Percentiles rank a stretch among this genome's conserved stretches.
phyloP scores from a whole-genome alignment of 2,888 invertebrate species.

The Archips xylosteana region DNA sequence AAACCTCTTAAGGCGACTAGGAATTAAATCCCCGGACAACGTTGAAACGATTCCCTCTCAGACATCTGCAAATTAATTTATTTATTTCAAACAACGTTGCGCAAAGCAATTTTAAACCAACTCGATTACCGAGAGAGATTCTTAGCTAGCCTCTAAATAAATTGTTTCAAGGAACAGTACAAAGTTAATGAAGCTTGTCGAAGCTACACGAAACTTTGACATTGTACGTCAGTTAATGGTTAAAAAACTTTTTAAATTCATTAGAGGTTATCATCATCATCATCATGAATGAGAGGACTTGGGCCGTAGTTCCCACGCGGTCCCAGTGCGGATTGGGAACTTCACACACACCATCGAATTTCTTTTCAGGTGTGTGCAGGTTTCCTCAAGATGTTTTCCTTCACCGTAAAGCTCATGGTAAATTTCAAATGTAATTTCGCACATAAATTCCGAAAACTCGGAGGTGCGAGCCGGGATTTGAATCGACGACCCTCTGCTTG shows the following conservation, averaged over 20 bases:
- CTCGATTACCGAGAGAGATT: conserved; percentile 37
- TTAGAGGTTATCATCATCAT: background rate
- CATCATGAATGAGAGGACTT: no score
- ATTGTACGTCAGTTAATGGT: conserved; percentile 17
- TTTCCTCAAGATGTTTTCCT: no score
- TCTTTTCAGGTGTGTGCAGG: no score
- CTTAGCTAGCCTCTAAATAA: conserved; percentile 28
- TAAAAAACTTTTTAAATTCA: conserved; percentile 1
- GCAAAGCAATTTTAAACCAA: conserved; percentile 36
- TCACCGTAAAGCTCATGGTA: no score
- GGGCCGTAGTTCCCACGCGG: no score
- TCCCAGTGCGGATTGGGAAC: no score
- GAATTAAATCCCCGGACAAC: conserved; percentile 34
- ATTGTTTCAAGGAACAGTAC: conserved; percentile 38
- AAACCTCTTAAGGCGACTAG: conserved; percentile 35
- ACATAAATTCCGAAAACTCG: no score
- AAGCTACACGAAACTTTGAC: conserved; percentile 18
- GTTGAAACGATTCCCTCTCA: conserved; percentile 20
- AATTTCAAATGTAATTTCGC: no score
- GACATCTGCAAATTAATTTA: conserved; percentile 38
- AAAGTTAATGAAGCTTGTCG: conserved; percentile 28
- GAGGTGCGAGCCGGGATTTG: no score
- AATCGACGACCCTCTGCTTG: no score
- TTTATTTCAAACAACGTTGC: conserved; percentile 39
- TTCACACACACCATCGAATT: no score